Percentiles rank a stretch among this genome's conserved stretches.
These are phyloP conservation scores for Salvelinus sp. DNA, from an alignment of 2,113 vertebrate genomes.

Conservation along the genomic window DNA sequence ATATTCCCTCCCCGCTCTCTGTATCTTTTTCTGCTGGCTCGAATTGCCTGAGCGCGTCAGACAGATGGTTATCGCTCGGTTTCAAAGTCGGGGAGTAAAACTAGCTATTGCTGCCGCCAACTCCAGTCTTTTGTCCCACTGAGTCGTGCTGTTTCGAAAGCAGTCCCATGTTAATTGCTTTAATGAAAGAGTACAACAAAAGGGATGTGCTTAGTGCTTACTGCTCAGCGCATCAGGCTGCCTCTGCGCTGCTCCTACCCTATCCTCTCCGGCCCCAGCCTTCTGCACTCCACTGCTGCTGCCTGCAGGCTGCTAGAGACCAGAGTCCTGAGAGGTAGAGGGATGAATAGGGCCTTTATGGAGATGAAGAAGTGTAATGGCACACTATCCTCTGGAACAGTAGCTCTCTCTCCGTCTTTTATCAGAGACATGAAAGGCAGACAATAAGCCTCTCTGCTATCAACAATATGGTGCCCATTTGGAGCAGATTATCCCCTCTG, in stretches of 20 bases:
- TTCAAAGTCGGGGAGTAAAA: conserved; percentile 69
- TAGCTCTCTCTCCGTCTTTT: conserved; percentile 72
- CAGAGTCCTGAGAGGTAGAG: conserved; percentile 68
- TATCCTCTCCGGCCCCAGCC: conserved; percentile 33
- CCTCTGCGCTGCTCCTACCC: conserved; percentile 40
- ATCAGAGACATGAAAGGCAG: conserved; percentile 70
- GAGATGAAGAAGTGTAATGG: conserved; percentile 71
- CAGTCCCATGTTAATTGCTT: conserved; percentile 69
- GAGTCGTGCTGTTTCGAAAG: conserved; percentile 67
- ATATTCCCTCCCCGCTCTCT: conserved; percentile 6
- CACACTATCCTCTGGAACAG: conserved; percentile 65
- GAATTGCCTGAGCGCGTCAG: conserved; percentile 58
- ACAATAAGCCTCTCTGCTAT: conserved; percentile 73
- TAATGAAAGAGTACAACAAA: conserved; percentile 75
- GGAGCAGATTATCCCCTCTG: conserved; percentile 74
- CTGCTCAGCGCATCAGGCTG: conserved; percentile 68
- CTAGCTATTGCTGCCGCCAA: conserved; percentile 64
- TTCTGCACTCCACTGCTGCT: conserved; percentile 65
- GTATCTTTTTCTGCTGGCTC: conserved; percentile 48
- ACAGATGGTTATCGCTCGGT: conserved; percentile 69
- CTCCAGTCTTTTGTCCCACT: conserved; percentile 68
- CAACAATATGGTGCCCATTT: conserved; percentile 75
- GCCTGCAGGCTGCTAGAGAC: conserved; percentile 61
- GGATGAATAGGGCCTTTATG: conserved; percentile 75
- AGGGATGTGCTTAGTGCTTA: conserved; percentile 64